phyloP scores from a whole-genome alignment of 2,113 vertebrate genomes.

The Pionites leucogaster region DNA sequence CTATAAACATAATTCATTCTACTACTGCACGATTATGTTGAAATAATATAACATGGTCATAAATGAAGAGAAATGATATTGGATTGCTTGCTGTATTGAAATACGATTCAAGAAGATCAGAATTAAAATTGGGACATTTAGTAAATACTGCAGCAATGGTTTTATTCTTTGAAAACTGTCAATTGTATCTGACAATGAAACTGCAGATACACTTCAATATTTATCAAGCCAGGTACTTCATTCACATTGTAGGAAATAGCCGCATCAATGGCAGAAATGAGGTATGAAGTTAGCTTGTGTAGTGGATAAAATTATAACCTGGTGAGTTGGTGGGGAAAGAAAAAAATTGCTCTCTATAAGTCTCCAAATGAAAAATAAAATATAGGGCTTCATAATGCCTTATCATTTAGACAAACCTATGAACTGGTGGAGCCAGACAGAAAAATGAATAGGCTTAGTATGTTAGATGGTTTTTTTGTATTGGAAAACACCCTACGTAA shows the following conservation, averaged over 20 bases:
- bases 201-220: constrained; percentile 62
- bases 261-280: constrained; percentile 66
- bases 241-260: constrained; percentile 64
- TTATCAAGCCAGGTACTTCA: constrained; percentile 69
- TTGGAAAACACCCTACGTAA: neutral
- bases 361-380: constrained; percentile 64
- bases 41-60: constrained; percentile 74
- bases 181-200: constrained; percentile 70
- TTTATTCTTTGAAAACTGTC: constrained; percentile 62
- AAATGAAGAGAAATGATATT: constrained; percentile 75
- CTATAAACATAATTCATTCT: constrained; percentile 75
- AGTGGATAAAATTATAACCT: constrained; percentile 66
- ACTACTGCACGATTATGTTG: constrained; percentile 69
- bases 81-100: constrained; percentile 54
- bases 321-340: constrained; percentile 3
- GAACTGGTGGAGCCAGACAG: neutral
- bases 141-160: constrained; percentile 72
- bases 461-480: constrained; percentile 23
- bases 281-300: constrained; percentile 64
- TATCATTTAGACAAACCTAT: constrained; percentile 13
- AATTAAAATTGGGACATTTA: constrained; percentile 72
- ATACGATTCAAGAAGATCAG: constrained; percentile 49
- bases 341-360: constrained; percentile 43
- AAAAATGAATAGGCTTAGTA: constrained; percentile 35
- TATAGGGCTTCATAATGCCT: neutral